Conservation (phyloP, 2,113 vertebrate genomes). For the Lepus europaeus region DNA sequence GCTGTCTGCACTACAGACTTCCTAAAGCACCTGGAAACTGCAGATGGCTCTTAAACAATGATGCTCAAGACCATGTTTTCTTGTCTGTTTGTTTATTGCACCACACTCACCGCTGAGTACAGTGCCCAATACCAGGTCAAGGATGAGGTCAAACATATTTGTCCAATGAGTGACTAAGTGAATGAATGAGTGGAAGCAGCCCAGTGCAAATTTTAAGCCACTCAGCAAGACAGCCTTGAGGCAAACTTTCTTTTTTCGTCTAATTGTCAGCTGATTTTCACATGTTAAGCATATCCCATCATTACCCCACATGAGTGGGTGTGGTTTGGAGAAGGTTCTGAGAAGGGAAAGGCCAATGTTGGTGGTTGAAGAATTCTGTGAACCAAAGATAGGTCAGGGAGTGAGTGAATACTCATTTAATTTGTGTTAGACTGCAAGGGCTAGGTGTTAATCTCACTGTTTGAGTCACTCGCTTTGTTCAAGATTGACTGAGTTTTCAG, state of each 20-base stretch:
- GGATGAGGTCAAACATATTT: background rate
- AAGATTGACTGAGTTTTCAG: constrained; percentile 22
- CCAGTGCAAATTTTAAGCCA: constrained; percentile 18
- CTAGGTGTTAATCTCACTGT: background rate
- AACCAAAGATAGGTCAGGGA: background rate
- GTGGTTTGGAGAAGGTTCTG: background rate
- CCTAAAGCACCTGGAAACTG: constrained; percentile 10
- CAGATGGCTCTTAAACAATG: constrained; percentile 22
- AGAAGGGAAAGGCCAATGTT: background rate
- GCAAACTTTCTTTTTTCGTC: background rate
- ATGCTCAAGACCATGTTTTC: background rate
- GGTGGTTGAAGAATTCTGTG: constrained; percentile 23
- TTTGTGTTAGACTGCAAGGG: background rate
- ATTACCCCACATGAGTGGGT: background rate
- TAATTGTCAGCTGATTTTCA: constrained; percentile 25
- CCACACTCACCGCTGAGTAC: background rate
- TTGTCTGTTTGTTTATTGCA: background rate
- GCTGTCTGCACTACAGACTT: background rate
- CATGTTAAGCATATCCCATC: background rate
- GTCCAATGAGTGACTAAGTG: background rate
- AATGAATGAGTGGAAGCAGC: background rate
- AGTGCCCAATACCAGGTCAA: background rate
- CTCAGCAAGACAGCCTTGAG: background rate
- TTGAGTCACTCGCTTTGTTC: constrained; percentile 20
- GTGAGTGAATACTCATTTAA: background rate